Conservation (phyloP, 2,797 vertebrate species). For the Mycteria americana region DNA sequence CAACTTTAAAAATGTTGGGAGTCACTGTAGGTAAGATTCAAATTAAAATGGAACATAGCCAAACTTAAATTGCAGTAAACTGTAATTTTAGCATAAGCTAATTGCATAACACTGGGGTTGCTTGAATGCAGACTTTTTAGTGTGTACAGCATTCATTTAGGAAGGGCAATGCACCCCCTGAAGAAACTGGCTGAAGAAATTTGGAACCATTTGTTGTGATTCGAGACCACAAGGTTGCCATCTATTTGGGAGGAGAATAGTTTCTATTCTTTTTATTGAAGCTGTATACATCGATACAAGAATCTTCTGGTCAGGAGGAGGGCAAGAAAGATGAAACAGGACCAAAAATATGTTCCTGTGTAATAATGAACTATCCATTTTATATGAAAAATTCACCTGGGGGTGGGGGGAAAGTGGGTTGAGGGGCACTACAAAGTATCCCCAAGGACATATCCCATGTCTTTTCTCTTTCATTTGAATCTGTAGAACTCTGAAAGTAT, state of each 20-base stretch:
- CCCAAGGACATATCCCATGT: neutral
- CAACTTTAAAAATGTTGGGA: neutral
- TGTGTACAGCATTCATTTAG: neutral
- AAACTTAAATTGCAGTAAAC: neutral
- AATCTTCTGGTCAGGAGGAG: neutral
- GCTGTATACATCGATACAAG: neutral
- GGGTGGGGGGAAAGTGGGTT: fast-evolving
- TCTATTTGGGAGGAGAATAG: neutral
- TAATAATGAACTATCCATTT: neutral
- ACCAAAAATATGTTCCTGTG: neutral
- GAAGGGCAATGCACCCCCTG: neutral
- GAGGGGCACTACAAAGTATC: neutral
- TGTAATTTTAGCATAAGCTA: neutral
- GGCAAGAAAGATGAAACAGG: neutral
- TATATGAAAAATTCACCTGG: neutral
- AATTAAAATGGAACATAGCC: neutral
- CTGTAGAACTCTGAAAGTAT: neutral
- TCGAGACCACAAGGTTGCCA: neutral
- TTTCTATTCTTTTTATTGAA: neutral
- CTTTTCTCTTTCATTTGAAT: neutral
- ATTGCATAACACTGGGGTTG: neutral
- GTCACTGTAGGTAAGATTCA: neutral
- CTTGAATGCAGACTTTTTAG: neutral
- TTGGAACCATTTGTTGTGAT: neutral
- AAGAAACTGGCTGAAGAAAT: neutral